Evolutionary conservation across 2,888 invertebrate species (phyloP).

Genomic region (Caenorhabditis sp.): DNA sequence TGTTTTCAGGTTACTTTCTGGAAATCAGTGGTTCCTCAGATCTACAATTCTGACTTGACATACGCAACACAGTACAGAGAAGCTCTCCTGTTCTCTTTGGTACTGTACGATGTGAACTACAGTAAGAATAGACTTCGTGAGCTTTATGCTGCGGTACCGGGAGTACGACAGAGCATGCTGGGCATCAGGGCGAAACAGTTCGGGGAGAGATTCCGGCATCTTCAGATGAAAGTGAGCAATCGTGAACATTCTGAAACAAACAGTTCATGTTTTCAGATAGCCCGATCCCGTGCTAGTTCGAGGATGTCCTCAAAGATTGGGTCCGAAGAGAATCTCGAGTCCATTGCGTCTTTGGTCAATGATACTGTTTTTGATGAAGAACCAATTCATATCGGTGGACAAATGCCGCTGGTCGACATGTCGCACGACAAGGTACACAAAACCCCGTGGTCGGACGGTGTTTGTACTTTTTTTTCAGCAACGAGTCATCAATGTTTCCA

Average conservation of each 20-base stretch:
- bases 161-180: constrained; percentile 73
- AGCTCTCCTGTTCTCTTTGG: constrained; percentile 70
- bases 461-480: constrained; percentile 60
- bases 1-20: constrained; percentile 66
- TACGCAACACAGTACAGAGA: constrained; percentile 72
- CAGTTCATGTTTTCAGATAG: constrained; percentile 54
- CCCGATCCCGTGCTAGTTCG: constrained; percentile 67
- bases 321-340: constrained; percentile 65
- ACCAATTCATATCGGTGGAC: neutral
- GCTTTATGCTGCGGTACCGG: constrained; percentile 75
- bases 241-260: neutral
- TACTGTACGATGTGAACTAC: constrained; percentile 74
- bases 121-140: constrained; percentile 72
- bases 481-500: constrained; percentile 76
- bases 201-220: constrained; percentile 70
- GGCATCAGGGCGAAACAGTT: constrained; percentile 74
- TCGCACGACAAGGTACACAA: constrained; percentile 49
- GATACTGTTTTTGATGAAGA: constrained; percentile 61
- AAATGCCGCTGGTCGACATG: constrained; percentile 38
- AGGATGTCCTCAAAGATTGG: constrained; percentile 68
- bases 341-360: constrained; percentile 59
- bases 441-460: neutral
- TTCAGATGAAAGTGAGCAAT: constrained; percentile 57
- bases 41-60: constrained; percentile 74
- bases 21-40: constrained; percentile 69